A percentile compares a stretch with the other conserved stretches of the same genome.
Evolutionary conservation across 1,140 invertebrate species (phyloP).

Genomic region (Oreohelix idahoensis): DNA sequence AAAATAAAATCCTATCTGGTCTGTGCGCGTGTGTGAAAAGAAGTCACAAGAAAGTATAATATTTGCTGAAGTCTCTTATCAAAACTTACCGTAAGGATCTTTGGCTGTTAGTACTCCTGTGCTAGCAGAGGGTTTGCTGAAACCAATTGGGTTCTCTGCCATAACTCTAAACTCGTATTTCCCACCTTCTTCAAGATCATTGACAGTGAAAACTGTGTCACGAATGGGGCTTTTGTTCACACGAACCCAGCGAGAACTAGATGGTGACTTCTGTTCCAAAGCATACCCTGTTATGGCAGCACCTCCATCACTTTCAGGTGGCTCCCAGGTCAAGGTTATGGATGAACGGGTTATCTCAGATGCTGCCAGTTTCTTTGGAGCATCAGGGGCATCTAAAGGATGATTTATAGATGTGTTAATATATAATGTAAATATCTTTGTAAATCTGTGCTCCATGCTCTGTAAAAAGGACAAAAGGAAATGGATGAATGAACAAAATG

Average conservation of each 20-base stretch:
- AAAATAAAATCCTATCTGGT: no score
- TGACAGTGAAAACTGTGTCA: conserved; percentile 83
- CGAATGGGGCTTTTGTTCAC: conserved; percentile 79
- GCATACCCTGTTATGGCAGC: conserved; percentile 93
- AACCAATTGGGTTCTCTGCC: conserved; percentile 94
- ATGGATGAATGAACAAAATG: no score
- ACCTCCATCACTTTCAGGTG: conserved; percentile 98
- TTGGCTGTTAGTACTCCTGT: conserved; percentile 90
- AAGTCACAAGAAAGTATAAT: no score
- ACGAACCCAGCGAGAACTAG: conserved; percentile 77
- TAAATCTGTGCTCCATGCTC: no score
- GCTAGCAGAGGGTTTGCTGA: conserved; percentile 92
- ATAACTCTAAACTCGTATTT: conserved; percentile 97
- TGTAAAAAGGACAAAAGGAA: no score
- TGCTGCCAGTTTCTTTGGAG: conserved; percentile 80
- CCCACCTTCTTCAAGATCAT: conserved; percentile 91
- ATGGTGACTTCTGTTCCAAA: conserved; percentile 87
- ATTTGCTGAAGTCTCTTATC: no score
- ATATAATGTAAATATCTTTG: no score
- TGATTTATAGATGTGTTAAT: conserved; percentile 17
- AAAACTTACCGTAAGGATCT: conserved; percentile 87
- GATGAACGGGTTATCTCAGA: conserved; percentile 91
- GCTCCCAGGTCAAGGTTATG: conserved; percentile 94
- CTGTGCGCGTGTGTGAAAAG: no score
- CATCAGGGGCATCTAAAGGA: conserved; percentile 73